phyloP scores from a whole-genome alignment of 2,113 vertebrate species.

The Lanius collurio region DNA sequence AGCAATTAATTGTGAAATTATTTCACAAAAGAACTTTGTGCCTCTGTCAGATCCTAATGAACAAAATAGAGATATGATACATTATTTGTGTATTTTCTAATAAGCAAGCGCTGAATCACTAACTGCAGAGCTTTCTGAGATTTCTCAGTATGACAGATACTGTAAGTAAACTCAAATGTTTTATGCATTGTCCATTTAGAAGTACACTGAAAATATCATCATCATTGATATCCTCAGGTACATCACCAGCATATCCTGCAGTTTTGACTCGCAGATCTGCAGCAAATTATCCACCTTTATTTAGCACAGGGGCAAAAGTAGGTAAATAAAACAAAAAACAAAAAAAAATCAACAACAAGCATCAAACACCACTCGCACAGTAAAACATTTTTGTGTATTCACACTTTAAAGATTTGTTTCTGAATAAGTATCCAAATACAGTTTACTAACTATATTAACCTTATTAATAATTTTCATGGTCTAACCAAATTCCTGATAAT shows the following conservation, averaged over 20 bases:
- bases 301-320: not conserved
- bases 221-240: not conserved
- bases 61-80: not conserved
- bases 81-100: not conserved
- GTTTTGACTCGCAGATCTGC: not conserved
- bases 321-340: not conserved
- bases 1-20: constrained; percentile 30
- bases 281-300: not conserved
- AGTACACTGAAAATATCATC: not conserved
- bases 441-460: not conserved
- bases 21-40: not conserved
- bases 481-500: not conserved
- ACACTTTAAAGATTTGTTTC: not conserved
- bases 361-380: not conserved
- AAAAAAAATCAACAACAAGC: not conserved
- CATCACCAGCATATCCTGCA: not conserved
- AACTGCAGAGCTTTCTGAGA: not conserved
- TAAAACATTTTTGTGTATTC: not conserved
- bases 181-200: not conserved
- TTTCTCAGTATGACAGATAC: not conserved
- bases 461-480: not conserved
- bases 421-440: not conserved
- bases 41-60: constrained; percentile 5
- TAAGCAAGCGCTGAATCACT: not conserved
- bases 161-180: not conserved